Evolutionary conservation across 2,888 invertebrate genomes (phyloP).

Genomic region (Cetonia aurata): DNA sequence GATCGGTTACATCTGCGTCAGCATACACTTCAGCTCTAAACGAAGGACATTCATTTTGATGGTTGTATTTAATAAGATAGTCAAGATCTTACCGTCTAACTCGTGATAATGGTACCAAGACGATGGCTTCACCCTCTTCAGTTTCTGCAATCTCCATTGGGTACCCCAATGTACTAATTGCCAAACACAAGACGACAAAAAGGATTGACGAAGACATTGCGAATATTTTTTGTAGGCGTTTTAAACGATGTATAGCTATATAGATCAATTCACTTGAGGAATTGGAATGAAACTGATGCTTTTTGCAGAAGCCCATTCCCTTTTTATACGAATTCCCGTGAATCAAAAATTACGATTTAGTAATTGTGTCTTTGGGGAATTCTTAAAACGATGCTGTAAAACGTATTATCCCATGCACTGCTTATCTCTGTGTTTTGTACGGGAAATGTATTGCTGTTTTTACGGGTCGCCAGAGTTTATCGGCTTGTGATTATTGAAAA

Average conservation of each 20-base stretch:
- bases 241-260: too few relatives aligned
- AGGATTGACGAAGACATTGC: background rate
- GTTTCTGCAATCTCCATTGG: conserved; percentile 1
- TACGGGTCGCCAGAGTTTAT: background rate
- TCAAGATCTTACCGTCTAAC: conserved; percentile 17
- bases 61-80: too few relatives aligned
- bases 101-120: conserved; percentile 4
- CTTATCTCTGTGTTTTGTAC: background rate
- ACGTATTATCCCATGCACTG: background rate
- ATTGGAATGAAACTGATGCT: conserved; percentile 3
- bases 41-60: too few relatives aligned
- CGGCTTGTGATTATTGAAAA: too few relatives aligned
- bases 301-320: background rate
- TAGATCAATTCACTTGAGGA: background rate
- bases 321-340: background rate
- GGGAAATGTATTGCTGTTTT: background rate
- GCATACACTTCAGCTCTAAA: conserved; percentile 15
- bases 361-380: background rate
- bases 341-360: background rate
- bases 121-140: conserved; percentile 11
- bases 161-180: background rate
- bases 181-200: conserved; percentile 2
- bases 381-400: background rate
- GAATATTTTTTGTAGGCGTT: background rate
- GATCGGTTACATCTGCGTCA: conserved; percentile 1